Evolutionary conservation across 2,888 invertebrate genomes (phyloP).

Genomic region (Limnephilus lunatus): DNA sequence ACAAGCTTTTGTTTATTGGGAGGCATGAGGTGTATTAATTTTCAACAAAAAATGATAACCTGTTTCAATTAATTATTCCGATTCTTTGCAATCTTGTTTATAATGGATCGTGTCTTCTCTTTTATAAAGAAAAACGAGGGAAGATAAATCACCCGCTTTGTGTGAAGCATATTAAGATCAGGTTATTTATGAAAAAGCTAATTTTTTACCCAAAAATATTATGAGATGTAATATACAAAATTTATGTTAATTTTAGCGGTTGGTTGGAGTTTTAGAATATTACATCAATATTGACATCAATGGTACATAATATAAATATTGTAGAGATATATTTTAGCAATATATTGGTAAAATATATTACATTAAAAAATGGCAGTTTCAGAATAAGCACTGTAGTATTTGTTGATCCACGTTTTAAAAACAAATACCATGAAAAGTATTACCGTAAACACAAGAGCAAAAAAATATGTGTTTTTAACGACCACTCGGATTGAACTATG

Average conservation of each 20-base stretch:
- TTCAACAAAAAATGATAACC: not conserved
- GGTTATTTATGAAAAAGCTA: not conserved
- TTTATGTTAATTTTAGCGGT: not conserved
- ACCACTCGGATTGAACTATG: not conserved
- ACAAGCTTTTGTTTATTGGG: not conserved
- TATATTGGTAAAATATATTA: too few relatives aligned
- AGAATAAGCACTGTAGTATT: too few relatives aligned
- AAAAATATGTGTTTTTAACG: not conserved
- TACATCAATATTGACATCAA: not conserved
- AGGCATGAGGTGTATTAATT: not conserved
- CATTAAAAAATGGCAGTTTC: too few relatives aligned
- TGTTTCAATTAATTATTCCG: not conserved
- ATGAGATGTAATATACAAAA: not conserved
- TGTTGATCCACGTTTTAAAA: too few relatives aligned
- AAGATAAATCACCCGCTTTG: slow-evolving; percentile 34
- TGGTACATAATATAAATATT: too few relatives aligned
- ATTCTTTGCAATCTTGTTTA: not conserved
- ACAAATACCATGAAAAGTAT: too few relatives aligned
- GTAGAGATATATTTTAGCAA: too few relatives aligned
- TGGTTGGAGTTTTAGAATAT: not conserved
- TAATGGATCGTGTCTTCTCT: slow-evolving; percentile 36
- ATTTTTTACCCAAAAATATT: not conserved
- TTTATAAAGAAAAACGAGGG: not conserved
- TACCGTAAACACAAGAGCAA: not conserved
- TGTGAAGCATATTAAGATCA: not conserved